Base-by-base conservation (phyloP, 2,113 vertebrate genomes). In the Brachyhypopomus occidentalis region DNA sequence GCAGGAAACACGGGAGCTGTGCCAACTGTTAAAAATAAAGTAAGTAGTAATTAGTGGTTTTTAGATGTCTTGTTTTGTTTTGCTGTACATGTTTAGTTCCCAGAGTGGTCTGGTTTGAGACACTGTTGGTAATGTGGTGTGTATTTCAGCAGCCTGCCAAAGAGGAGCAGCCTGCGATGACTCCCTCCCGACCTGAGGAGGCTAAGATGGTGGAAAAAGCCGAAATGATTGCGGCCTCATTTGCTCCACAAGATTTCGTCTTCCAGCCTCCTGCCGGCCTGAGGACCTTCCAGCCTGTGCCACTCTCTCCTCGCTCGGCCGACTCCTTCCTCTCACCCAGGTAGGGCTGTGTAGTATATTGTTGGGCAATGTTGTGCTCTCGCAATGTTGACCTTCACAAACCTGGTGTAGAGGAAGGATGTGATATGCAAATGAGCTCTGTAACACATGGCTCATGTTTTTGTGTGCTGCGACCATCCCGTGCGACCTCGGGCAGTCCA, bases 161-260 rank as follows among this genome's bases (percentile, higher is more conserved):
- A 69, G 88, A 89, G 64, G 75, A 59, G 52, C 34, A 71, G 3
- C n/a, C 73, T 38, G 52, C 70, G 0, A 63, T 82, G 8, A 74
- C 82, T 14, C 11, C 78, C 3, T 25, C n/a, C 17, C 48, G 67
- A 4, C 23, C 17, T 1, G n/a, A 23, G 55, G 71, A 82, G 30
- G 78, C 83, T 38, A 36, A 34, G 22, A 25, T 59, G 8, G 34
- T 52, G 25, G 62, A 63, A n/a, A 23, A 92, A 85, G 69, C 85
- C 82, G 27, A 91, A 89, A 81, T 87, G 76, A 91, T 89, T 0
- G 89, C 92, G 2, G 45, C 74, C 0, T 98, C 97, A 7, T 99
- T 99, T 80, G 98, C 97, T 1, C 98, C 97, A 4, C 55, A 92
- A 0, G 95, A 94, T 84, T 99, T 97, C 62, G 70, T 94, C 19